Conservation (phyloP, 2,113 vertebrate species). For the Rhinopomastus cyanomelas region DNA sequence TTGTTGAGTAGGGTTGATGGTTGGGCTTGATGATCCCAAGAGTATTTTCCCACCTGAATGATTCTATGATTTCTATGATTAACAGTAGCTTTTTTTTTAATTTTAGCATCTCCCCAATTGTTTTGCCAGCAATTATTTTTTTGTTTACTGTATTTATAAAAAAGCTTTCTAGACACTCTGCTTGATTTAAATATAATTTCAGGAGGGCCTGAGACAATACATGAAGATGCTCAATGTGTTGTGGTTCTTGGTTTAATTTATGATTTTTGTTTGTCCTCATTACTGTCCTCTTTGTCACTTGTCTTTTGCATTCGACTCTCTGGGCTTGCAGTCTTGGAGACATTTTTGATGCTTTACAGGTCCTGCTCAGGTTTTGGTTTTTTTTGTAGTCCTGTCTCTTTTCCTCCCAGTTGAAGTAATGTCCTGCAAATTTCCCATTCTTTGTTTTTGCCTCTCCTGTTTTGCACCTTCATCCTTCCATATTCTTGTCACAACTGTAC, state of each 20-base stretch:
- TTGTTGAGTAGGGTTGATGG: too few relatives aligned
- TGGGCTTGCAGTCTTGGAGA: not conserved
- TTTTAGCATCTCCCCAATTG: not conserved
- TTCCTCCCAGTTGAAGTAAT: not conserved
- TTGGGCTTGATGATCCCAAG: too few relatives aligned
- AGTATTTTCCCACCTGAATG: too few relatives aligned
- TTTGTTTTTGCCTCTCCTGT: not conserved
- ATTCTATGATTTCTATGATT: too few relatives aligned
- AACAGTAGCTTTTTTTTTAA: too few relatives aligned
- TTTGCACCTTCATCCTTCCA: not conserved
- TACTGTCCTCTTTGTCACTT: not conserved
- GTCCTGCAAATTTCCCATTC: not conserved
- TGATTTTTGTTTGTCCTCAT: not conserved
- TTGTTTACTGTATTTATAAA: not conserved
- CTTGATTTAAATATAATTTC: not conserved
- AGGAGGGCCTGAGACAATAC: not conserved
- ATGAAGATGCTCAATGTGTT: not conserved
- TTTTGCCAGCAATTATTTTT: not conserved
- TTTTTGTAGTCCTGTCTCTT: not conserved
- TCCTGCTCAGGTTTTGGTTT: not conserved
- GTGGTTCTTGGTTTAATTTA: not conserved
- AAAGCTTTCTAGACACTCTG: not conserved
- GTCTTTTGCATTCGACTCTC: not conserved
- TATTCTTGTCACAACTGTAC: not conserved
- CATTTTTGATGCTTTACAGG: not conserved